Evolutionary conservation across 2,888 invertebrate species (phyloP).

Genomic region (Escarpia spicata): DNA sequence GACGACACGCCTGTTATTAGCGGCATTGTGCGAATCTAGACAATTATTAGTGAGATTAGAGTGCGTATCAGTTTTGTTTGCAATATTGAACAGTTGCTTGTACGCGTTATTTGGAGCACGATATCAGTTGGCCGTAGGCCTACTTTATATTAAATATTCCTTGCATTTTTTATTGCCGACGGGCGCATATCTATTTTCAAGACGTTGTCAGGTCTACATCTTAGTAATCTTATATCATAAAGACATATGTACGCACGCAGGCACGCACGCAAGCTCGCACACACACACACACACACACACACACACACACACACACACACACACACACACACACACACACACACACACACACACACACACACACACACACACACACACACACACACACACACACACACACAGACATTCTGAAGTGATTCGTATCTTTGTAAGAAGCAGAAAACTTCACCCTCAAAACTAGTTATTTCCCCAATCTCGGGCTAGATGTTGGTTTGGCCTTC

Average conservation of each 20-base stretch:
- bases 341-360: not conserved
- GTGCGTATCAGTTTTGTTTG: not conserved
- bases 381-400: not conserved
- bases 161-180: too few species aligned
- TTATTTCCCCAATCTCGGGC: too few species aligned
- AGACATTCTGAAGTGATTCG: too few species aligned
- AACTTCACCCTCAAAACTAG: too few species aligned
- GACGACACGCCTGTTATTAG: not conserved
- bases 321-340: not conserved
- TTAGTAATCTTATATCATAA: too few species aligned
- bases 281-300: not conserved
- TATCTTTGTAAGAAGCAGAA: too few species aligned
- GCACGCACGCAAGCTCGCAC: not conserved
- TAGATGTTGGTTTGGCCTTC: too few species aligned
- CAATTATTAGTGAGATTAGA: not conserved
- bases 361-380: not conserved
- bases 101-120: too few species aligned
- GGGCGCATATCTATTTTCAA: too few species aligned
- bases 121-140: too few species aligned
- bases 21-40: not conserved
- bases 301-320: constrained; percentile 6
- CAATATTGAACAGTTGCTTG: not conserved
- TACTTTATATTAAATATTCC: too few species aligned
- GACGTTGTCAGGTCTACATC: too few species aligned
- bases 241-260: not conserved